Evolutionary conservation across 2,113 vertebrate genomes (phyloP).

Genomic region (Erythrocercus mccallii): DNA sequence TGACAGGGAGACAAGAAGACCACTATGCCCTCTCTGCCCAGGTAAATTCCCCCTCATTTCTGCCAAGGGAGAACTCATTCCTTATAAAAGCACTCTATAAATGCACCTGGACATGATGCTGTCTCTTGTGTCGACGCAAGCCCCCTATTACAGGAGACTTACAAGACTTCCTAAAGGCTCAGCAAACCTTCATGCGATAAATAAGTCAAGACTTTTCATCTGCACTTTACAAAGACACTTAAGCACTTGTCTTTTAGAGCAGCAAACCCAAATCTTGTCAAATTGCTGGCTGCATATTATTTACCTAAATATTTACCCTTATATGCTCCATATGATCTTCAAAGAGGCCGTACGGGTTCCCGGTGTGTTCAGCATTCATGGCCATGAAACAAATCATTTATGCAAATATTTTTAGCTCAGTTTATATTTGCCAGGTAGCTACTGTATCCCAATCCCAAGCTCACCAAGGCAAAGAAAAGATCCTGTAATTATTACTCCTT

Average conservation of each 20-base stretch:
- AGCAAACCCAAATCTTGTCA: not conserved
- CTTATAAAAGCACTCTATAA: not conserved
- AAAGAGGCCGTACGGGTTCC: not conserved
- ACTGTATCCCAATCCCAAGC: not conserved
- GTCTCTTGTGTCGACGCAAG: not conserved
- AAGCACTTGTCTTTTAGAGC: not conserved
- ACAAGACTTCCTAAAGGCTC: not conserved
- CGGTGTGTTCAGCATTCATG: not conserved
- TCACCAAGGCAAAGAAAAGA: not conserved
- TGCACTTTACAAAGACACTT: not conserved
- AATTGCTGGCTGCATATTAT: not conserved
- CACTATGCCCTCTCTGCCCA: not conserved
- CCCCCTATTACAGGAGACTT: not conserved
- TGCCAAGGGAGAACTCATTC: not conserved
- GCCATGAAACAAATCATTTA: not conserved
- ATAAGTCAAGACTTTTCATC: not conserved
- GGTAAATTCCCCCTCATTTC: not conserved
- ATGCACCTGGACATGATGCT: not conserved
- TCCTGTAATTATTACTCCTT: not conserved
- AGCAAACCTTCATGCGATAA: accelerated
- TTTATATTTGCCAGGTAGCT: not conserved
- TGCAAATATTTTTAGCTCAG: conserved; percentile 11
- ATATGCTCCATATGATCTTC: not conserved
- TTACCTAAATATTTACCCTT: conserved; percentile 1
- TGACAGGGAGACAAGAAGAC: not conserved